Conservation (phyloP, 2,113 vertebrate species). For the Antigone vipio region DNA sequence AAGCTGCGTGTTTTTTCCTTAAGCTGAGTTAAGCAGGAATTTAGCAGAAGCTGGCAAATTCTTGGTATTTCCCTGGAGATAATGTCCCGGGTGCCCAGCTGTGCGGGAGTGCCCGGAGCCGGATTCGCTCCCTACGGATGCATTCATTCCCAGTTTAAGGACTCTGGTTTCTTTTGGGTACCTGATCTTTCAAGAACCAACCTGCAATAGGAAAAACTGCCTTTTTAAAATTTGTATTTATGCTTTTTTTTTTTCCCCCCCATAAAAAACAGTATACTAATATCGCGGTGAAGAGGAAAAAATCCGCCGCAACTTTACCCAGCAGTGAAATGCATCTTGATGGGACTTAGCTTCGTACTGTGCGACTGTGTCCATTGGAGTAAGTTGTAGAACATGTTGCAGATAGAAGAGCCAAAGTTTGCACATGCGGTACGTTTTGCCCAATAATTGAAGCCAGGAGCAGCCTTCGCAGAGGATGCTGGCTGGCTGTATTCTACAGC, state of each 20-base stretch:
- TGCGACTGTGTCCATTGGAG: neutral
- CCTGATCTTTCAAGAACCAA: neutral
- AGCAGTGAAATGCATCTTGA: neutral
- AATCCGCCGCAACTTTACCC: neutral
- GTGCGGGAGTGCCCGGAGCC: fast-evolving
- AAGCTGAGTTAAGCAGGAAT: neutral
- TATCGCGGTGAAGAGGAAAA: neutral
- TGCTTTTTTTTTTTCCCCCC: neutral
- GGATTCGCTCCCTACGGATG: neutral
- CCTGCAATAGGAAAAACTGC: neutral
- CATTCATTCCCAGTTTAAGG: neutral
- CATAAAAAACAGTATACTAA: neutral
- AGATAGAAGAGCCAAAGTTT: neutral
- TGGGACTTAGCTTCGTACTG: neutral
- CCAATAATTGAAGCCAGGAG: neutral
- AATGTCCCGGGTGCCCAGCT: fast-evolving
- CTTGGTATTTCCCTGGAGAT: neutral
- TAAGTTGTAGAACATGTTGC: neutral
- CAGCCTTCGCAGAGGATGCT: neutral
- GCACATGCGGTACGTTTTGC: neutral
- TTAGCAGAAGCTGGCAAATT: neutral
- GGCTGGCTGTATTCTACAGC: neutral
- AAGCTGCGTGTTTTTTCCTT: neutral
- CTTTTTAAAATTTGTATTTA: neutral
- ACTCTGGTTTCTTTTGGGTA: neutral